Conservation (phyloP, 35 echinoderm and acorn worm genomes). For the Ptychodera flava region DNA sequence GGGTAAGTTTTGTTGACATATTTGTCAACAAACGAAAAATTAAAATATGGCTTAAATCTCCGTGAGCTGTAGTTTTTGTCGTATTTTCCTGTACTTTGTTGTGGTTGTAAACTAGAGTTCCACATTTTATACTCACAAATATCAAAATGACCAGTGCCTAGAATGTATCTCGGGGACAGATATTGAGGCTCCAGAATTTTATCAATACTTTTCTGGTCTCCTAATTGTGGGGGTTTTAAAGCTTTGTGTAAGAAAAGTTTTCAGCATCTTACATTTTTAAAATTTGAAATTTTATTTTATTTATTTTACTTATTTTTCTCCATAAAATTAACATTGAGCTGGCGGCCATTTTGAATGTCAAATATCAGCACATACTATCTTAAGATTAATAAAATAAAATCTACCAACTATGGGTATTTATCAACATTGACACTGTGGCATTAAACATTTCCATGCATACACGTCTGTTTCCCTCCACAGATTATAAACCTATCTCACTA, state of each 20-base stretch:
- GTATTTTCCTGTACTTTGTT: not conserved
- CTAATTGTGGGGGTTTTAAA: not conserved
- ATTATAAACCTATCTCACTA: no score
- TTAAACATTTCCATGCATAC: no score
- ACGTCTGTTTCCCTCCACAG: no score
- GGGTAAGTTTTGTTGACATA: not conserved
- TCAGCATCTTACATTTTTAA: no score
- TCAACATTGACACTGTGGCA: no score
- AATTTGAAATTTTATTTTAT: not conserved
- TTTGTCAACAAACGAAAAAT: not conserved
- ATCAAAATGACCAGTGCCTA: not conserved
- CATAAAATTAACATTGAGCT: no score
- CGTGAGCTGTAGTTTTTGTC: not conserved
- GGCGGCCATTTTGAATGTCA: no score
- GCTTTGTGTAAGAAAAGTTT: not conserved
- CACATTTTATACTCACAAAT: not conserved
- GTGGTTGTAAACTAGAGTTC: not conserved
- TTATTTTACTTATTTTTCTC: no score
- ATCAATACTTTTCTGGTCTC: not conserved
- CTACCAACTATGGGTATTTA: no score
- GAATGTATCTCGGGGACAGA: not conserved
- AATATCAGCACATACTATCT: no score
- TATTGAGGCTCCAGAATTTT: not conserved
- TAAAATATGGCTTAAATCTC: not conserved
- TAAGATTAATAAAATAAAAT: no score